Evolutionary conservation across 2,888 invertebrate species (phyloP).

Genomic region (Acrobasis repandana): DNA sequence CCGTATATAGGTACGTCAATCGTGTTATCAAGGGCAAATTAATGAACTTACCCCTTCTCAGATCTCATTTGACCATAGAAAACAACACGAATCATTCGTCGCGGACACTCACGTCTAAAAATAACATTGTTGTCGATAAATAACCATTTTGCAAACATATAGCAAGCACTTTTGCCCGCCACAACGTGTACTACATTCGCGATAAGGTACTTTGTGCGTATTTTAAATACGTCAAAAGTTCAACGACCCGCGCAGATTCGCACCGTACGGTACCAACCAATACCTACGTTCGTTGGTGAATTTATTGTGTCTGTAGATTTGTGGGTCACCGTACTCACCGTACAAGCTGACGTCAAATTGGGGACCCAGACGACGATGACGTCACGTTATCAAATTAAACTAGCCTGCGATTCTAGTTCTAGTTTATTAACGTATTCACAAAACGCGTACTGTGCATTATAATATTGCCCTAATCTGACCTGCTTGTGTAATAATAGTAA

Average conservation of each 20-base stretch:
- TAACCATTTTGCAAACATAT: slow-evolving; percentile 75
- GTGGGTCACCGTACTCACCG: slow-evolving; percentile 79
- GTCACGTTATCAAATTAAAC: slow-evolving; percentile 68
- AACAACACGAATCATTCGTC: slow-evolving; percentile 69
- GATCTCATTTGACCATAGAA: slow-evolving; percentile 42
- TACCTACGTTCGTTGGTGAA: too few relatives aligned
- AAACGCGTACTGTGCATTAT: slow-evolving; percentile 68
- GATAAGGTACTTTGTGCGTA: slow-evolving; percentile 79
- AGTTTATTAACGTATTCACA: slow-evolving; percentile 64
- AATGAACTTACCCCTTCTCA: slow-evolving; percentile 33
- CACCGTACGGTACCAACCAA: too few relatives aligned
- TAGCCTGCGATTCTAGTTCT: slow-evolving; percentile 75
- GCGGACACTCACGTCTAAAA: slow-evolving; percentile 72
- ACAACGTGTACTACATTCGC: slow-evolving; percentile 72
- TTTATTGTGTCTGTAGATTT: slow-evolving; percentile 82
- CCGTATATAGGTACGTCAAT: too few relatives aligned
- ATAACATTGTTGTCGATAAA: slow-evolving; percentile 53
- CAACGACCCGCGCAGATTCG: slow-evolving; percentile 74
- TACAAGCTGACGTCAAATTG: slow-evolving; percentile 74
- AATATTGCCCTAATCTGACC: slow-evolving; percentile 77
- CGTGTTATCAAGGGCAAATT: too few relatives aligned
- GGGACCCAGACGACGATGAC: slow-evolving; percentile 74
- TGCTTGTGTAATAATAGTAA: slow-evolving; percentile 63
- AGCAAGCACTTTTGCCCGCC: slow-evolving; percentile 63
- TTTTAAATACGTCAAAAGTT: slow-evolving; percentile 81